These are phyloP conservation scores for Psammodynastes pulverulentus DNA, from an alignment of 2,113 vertebrate genomes.

Conservation along the genomic window DNA sequence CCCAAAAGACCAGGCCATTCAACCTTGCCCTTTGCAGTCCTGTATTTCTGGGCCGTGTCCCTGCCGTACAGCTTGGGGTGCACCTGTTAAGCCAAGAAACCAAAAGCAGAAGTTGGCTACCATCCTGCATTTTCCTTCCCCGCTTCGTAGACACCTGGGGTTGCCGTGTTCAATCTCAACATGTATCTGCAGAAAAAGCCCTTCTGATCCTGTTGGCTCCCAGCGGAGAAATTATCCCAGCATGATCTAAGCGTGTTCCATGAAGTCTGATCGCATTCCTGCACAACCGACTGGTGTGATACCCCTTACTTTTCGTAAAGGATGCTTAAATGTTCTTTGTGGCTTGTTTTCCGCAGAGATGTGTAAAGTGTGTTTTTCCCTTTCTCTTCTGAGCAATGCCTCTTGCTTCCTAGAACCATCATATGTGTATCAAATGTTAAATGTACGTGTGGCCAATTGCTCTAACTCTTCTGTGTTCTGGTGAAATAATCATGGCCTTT, in stretches of 20 bases:
- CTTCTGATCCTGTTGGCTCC: neutral
- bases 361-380: neutral
- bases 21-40: neutral
- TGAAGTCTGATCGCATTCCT: neutral
- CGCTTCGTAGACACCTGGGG: neutral
- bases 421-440: neutral
- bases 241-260: neutral
- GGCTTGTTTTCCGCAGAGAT: neutral
- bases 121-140: neutral
- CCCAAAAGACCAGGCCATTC: neutral
- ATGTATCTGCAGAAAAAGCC: neutral
- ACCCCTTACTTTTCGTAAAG: neutral
- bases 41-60: neutral
- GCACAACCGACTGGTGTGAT: neutral
- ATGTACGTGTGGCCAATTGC: accelerated
- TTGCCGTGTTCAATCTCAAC: neutral
- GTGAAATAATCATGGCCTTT: slow-evolving; percentile 19
- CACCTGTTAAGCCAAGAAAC: neutral
- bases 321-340: neutral
- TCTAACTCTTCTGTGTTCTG: neutral
- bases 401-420: slow-evolving; percentile 1
- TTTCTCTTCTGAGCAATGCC: neutral
- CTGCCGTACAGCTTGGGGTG: neutral
- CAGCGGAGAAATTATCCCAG: neutral
- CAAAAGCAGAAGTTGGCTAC: neutral